Evolutionary conservation across 2,888 invertebrate genomes (phyloP), one percentile per base, ranked within the genome.

Genomic region (Lymantria dispar): DNA sequence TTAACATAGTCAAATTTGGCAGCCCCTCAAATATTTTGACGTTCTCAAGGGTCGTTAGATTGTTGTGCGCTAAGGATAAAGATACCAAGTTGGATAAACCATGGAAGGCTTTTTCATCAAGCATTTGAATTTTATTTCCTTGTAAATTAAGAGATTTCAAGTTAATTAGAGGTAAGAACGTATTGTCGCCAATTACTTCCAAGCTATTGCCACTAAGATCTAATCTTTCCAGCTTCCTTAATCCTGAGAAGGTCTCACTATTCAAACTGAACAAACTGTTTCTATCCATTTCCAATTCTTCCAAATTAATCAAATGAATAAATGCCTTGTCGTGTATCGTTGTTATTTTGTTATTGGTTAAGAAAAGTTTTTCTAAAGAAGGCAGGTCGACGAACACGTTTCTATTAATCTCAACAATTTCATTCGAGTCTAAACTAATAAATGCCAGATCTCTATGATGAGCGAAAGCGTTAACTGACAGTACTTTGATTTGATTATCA

Each of bases 311-410:
- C 67, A 96, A 84, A 64, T 95, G 93, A 52, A 93, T 84, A 66
- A 96, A 97, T n/a, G 98, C 95, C 68, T 94, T 95, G 54, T 97
- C 97, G 59, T 98, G 98, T 50, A 98, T 92, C 8, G 94, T 94
- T 48, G 95, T 95, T 53, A 99, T 93, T 72, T 95, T 94, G 82
- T 99, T 99, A 66, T 94, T 94, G 62, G 97, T 97, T 43, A 98
- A 89, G 69, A 93, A 95, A 37, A 99, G 91, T 53, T 94, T 93
- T 58, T 94, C 93, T 54, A 96, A 80, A 7, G 91, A 86, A 0
- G 96, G 96, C 51, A 96, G 76, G 71, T 95, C 94, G 8, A 94
- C 89, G 73, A 97, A 96, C 1, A 95, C 95, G 62, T 94, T 92
- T 64, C 95, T 92, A 72, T 94, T 94, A 56, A 97, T 93, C 77